These are phyloP conservation scores for Bovichtus diacanthus DNA, from an alignment of 2,797 vertebrate species.

Conservation along the genomic window DNA sequence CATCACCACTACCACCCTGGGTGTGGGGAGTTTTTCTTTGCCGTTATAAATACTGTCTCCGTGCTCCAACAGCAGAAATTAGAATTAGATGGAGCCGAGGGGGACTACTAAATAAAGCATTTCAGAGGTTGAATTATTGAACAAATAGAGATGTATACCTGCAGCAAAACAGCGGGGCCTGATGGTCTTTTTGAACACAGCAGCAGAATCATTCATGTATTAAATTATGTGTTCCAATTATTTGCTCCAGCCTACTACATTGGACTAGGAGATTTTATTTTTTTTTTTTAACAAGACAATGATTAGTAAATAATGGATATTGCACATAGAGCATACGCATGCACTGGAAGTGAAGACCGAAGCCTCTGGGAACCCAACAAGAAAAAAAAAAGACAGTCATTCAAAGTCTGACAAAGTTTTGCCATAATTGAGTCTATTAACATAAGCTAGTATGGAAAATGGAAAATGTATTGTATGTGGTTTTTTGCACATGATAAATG, in stretches of 20 bases:
- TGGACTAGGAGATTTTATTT: slow-evolving; percentile 12
- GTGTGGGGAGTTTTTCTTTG: slow-evolving; percentile 41
- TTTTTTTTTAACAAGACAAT: slow-evolving; percentile 5
- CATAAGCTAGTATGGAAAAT: not conserved
- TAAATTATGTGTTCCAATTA: slow-evolving; percentile 70
- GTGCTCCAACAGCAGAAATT: slow-evolving; percentile 59
- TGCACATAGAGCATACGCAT: not conserved
- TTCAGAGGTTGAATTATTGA: slow-evolving; percentile 78
- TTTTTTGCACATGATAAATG: slow-evolving; percentile 26
- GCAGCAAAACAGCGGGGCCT: slow-evolving; percentile 66
- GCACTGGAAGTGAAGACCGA: slow-evolving; percentile 7
- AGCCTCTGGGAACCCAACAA: not conserved
- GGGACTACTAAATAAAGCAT: slow-evolving; percentile 78
- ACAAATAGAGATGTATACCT: slow-evolving; percentile 80
- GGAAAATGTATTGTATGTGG: not conserved
- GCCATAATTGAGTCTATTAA: not conserved
- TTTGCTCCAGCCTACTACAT: slow-evolving; percentile 36
- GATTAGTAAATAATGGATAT: slow-evolving; percentile 55
- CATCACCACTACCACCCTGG: slow-evolving; percentile 28
- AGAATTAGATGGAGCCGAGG: slow-evolving; percentile 64
- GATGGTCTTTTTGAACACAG: slow-evolving; percentile 56
- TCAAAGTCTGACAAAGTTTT: not conserved
- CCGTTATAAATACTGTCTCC: slow-evolving; percentile 57
- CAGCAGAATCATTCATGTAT: slow-evolving; percentile 66
- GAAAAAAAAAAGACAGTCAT: not conserved